Conservation (phyloP, 1,140 invertebrate species). For the Ceratitis capitata region DNA sequence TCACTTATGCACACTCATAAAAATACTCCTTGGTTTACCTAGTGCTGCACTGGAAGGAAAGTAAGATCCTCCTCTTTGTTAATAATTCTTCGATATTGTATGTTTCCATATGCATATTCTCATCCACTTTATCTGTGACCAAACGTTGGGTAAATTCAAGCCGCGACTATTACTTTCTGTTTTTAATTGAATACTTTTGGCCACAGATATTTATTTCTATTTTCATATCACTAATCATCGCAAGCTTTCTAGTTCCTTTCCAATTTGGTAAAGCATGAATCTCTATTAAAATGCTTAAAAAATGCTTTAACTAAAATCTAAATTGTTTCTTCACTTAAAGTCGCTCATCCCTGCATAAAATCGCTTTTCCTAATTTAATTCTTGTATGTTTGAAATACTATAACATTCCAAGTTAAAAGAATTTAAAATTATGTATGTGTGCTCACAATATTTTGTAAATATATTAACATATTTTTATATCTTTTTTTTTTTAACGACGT, state of each 20-base stretch:
- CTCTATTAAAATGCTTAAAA: background rate
- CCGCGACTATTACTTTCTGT: background rate
- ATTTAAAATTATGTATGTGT: too few species aligned
- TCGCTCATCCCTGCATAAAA: background rate
- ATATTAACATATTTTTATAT: too few species aligned
- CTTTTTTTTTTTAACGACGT: background rate
- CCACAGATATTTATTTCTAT: background rate
- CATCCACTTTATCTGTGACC: background rate
- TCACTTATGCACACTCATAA: constrained; percentile 40
- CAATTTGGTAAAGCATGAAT: background rate
- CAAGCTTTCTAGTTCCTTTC: background rate
- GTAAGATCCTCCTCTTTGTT: constrained; percentile 63
- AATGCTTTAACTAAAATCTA: background rate
- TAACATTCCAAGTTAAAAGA: too few species aligned
- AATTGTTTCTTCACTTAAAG: background rate
- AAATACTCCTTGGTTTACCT: constrained; percentile 51
- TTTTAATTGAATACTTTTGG: background rate
- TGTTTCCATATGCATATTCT: background rate
- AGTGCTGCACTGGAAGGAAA: constrained; percentile 74
- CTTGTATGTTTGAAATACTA: too few species aligned
- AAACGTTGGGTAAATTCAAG: background rate
- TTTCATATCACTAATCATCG: background rate
- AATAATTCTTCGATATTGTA: constrained; percentile 14
- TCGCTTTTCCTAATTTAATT: background rate
- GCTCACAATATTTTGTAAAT: too few species aligned